Conservation (phyloP, 2,113 vertebrate species). For the Xerus inauris region DNA sequence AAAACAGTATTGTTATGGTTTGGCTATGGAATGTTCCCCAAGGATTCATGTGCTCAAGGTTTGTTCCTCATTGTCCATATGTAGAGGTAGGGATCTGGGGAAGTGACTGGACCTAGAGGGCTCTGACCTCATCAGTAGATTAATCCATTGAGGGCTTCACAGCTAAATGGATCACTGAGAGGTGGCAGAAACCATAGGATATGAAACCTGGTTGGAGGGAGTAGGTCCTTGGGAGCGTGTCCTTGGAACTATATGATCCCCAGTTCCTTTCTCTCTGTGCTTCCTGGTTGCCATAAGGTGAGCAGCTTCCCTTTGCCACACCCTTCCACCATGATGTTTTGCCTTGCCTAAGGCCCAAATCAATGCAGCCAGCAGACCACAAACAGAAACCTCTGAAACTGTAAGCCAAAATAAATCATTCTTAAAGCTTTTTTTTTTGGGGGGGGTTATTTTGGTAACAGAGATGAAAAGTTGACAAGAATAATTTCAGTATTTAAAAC, state of each 20-base stretch:
- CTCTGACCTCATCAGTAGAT: neutral
- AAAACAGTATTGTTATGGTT: neutral
- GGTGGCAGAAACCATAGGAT: neutral
- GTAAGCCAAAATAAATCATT: neutral
- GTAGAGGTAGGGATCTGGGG: neutral
- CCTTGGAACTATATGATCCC: neutral
- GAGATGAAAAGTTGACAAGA: neutral
- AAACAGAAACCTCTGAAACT: neutral
- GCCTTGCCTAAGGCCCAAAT: neutral
- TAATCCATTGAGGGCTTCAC: neutral
- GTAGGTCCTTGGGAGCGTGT: neutral
- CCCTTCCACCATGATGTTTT: neutral
- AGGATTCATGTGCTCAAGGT: neutral
- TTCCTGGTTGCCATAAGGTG: neutral
- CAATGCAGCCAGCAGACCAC: neutral
- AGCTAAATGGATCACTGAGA: neutral
- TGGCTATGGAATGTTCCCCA: neutral
- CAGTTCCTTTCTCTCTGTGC: neutral
- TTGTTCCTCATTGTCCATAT: neutral
- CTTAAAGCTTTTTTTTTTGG: neutral
- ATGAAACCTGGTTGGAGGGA: neutral
- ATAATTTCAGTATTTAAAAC: neutral
- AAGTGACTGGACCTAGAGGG: neutral
- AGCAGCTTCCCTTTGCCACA: neutral
- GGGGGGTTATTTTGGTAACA: neutral